A percentile compares a stretch with the other conserved stretches of the same genome.
Conservation (phyloP, 1,140 invertebrate species). For the Drosophila pseudoananassae region DNA sequence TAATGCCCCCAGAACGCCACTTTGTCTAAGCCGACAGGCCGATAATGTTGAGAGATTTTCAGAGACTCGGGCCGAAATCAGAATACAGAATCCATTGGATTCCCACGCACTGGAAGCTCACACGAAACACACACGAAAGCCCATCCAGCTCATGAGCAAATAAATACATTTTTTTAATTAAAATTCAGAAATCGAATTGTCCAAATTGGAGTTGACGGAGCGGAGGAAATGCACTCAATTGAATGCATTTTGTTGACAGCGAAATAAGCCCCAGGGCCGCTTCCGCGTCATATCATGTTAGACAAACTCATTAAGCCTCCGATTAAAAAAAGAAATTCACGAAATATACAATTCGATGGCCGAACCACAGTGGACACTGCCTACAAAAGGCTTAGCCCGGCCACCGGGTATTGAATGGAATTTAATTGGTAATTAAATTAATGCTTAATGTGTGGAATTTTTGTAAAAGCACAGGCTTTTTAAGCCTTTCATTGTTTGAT, state of each 20-base stretch:
- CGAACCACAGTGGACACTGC: background rate
- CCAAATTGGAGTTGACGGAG: constrained; percentile 19
- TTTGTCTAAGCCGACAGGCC: constrained; percentile 13
- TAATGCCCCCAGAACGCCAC: constrained; percentile 9
- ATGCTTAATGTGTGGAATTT: background rate
- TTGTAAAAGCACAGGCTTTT: background rate
- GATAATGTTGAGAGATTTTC: constrained; percentile 37
- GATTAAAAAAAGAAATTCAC: constrained; percentile 9
- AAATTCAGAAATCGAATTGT: constrained; percentile 24
- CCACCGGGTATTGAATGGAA: background rate
- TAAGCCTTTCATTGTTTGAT: background rate
- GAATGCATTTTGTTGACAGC: constrained; percentile 43
- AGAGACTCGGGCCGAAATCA: background rate
- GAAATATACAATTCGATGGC: constrained; percentile 2
- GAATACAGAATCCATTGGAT: constrained; percentile 1
- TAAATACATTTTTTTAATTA: constrained; percentile 27
- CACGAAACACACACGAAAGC: background rate
- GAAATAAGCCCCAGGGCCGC: constrained; percentile 10
- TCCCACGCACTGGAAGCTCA: constrained; percentile 7
- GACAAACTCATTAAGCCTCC: constrained; percentile 28
- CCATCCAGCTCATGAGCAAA: background rate
- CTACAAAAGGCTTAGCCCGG: background rate
- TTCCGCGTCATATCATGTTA: constrained; percentile 34
- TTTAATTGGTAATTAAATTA: background rate
- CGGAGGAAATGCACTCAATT: constrained; percentile 38